Base-by-base conservation (phyloP, 2,113 vertebrate species). In the Scatophagus argus region DNA sequence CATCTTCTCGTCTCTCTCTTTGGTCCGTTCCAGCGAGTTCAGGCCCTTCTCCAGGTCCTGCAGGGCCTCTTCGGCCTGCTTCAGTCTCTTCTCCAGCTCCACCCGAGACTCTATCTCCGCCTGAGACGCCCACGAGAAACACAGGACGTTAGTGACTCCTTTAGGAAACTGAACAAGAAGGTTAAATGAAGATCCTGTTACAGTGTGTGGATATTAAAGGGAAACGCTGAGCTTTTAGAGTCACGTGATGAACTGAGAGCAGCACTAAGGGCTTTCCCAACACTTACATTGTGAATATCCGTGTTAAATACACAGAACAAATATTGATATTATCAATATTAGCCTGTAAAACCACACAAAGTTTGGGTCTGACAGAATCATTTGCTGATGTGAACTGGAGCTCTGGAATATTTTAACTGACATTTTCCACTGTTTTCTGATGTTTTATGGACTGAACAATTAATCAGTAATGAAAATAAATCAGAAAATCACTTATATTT, bases 1-100 rank as follows among this genome's bases (percentile, higher is more conserved):
- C 97, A 99, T 97, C 93, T 93, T 95, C 92, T 97, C 96, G 16
- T 98, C 97, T 39, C 93, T 95, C 92, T 99, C 98, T 74, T 91
- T 95, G 89, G 94, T 96, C 27, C 96, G 91, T 27, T 97, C 95
- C 77, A 95, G 80, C 16, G 96, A 95, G 87, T 93, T 95, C 72
- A 99, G 94, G 43, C 97, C 96, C 88, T 96, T 96, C 83, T 99
- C 98, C 91, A 99, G 94, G 77, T 97, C 95, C 90, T 93, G 86
- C 86, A 99, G 82, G 0, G 97, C 97, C 71, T 96, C 96, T 69
- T 99, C 97, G 0, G 97, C 98, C 91, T 95, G 94, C 68, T 96
- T 95, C 77, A 99, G 89, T 38, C 95, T 94, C 66, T 83, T 90
- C 88, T 99, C 98, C 90, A 99, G 90, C 86, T 97, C 96, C 94